Base-by-base conservation (phyloP, 2,888 invertebrate genomes). In the Plebejus argus region DNA sequence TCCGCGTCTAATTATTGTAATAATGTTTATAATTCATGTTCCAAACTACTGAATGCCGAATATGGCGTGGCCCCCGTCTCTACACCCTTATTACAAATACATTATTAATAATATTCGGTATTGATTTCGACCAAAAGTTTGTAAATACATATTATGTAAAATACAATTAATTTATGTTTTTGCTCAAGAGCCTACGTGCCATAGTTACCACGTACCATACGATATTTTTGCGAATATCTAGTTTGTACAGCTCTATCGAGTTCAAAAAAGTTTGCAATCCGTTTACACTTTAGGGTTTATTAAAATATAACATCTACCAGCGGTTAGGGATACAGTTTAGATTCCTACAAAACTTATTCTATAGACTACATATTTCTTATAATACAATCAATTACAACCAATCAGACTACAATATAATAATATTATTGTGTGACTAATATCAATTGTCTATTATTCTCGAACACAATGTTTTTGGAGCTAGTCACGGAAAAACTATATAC, bases 1-100 rank as follows among this genome's bases (percentile, higher is more conserved):
- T 76, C 76, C 71, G 76, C 71, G 76, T 79, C 78, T 77, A 77
- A 80, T 79, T 80, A 78, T 80, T 81, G 45, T 49, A 49, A 53
- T 53, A 74, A 23, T 74, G 74, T 45, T 74, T 23, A 74, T 74
- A 49, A 74, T 74, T 74, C 18, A 49, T 28, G 53, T 74, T 20
- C 6, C 20, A 23, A 71, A 71, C 70, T 23, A 61, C 23, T 12
- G 61, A 61, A 61, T 66, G 28, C 66, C 7, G 18, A 15, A 66
- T 15, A 28, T 12, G 15, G 28, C 33, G 15, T 33, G 28, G 66
- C 15, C 1, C 15, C 33, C 23, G 23, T 23, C 10, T 61, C 20
- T 61, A 20, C 20, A 3, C 20, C 20, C 20, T 61, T 10, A 23
- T 58, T 20, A 7, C n/a, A 56, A n/a, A 23, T 23, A 53, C 18